Percentiles rank a stretch among this genome's conserved stretches.
Conservation (phyloP, 1,140 invertebrate species). For the Lycorma delicatula region DNA sequence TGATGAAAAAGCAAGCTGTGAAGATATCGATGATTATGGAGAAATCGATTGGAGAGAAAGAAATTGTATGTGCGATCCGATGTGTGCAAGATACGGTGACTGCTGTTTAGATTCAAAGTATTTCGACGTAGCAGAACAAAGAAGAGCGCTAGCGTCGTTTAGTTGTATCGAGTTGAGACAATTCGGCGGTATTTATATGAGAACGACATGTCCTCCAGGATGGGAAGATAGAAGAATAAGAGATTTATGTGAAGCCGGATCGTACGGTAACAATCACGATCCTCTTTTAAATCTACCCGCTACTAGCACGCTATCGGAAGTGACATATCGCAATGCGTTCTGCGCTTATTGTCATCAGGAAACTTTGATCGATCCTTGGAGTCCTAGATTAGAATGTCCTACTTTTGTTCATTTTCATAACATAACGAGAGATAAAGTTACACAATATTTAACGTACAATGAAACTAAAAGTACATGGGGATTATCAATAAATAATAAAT, state of each 20-base stretch:
- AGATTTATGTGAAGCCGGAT: conserved; percentile 20
- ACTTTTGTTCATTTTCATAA: conserved; percentile 22
- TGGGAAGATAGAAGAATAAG: conserved; percentile 35
- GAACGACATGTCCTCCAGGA: conserved; percentile 36
- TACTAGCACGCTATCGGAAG: conserved; percentile 36
- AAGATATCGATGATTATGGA: conserved; percentile 3
- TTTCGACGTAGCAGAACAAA: conserved; percentile 33
- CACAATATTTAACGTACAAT: conserved; percentile 10
- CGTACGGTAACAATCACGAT: conserved; percentile 32
- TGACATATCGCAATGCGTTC: conserved; percentile 47
- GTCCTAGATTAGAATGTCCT: conserved; percentile 39
- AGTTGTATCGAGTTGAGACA: conserved; percentile 37
- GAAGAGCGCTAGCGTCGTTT: conserved; percentile 27
- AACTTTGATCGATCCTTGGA: conserved; percentile 36
- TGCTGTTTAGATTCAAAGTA: conserved; percentile 42
- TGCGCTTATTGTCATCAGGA: conserved; percentile 48
- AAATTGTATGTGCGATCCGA: conserved; percentile 44
- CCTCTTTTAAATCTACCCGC: conserved; percentile 40
- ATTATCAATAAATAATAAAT: conserved; percentile 11
- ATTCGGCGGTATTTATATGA: conserved; percentile 42
- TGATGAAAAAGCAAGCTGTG: conserved; percentile 26
- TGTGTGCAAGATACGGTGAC: conserved; percentile 42
- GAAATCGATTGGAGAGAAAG: conserved; percentile 36
- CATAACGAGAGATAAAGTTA: conserved; percentile 18
- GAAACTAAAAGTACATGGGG: conserved; percentile 20